A percentile compares a stretch with the other conserved stretches of the same genome.
Conservation (phyloP, 2,888 invertebrate genomes). For the Sceliomorpha sp. region DNA sequence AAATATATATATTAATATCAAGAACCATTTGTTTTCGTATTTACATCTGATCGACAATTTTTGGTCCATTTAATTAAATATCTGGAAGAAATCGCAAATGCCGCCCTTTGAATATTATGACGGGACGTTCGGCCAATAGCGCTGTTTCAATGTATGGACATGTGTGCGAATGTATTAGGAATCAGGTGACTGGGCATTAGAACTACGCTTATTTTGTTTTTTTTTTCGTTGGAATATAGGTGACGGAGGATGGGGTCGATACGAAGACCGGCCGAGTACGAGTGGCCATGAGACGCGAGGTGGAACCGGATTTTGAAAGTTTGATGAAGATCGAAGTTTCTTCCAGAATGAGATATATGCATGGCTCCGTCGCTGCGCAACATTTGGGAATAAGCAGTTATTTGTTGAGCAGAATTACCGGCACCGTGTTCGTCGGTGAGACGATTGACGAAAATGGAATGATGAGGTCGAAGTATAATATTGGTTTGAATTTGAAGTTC, state of each 20-base stretch:
- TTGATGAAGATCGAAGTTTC: slow-evolving; percentile 71
- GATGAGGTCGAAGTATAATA: slow-evolving; percentile 85
- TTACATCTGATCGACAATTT: no score
- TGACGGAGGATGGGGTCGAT: slow-evolving; percentile 82
- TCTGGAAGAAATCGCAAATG: no score
- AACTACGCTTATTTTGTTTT: no score
- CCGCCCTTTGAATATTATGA: no score
- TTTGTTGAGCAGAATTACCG: slow-evolving; percentile 92
- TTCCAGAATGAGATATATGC: slow-evolving; percentile 81
- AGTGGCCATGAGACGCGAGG: slow-evolving; percentile 81
- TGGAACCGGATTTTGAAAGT: slow-evolving; percentile 81
- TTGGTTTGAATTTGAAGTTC: slow-evolving; percentile 95
- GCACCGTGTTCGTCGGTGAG: slow-evolving; percentile 86
- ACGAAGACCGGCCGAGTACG: slow-evolving; percentile 84
- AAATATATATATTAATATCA: no score
- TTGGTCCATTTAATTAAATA: no score
- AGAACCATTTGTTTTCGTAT: no score
- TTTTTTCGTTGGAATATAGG: slow-evolving; percentile 74
- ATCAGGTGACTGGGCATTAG: no score
- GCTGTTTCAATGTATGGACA: no score
- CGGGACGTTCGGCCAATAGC: no score
- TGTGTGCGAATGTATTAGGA: no score
- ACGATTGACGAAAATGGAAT: slow-evolving; percentile 31
- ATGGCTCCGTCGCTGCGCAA: slow-evolving; percentile 83
- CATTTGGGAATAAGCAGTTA: slow-evolving; percentile 85